Evolutionary conservation across 2,888 invertebrate genomes (phyloP), one percentile per base, ranked within the genome.

Genomic region (Teleogryllus oceanicus): DNA sequence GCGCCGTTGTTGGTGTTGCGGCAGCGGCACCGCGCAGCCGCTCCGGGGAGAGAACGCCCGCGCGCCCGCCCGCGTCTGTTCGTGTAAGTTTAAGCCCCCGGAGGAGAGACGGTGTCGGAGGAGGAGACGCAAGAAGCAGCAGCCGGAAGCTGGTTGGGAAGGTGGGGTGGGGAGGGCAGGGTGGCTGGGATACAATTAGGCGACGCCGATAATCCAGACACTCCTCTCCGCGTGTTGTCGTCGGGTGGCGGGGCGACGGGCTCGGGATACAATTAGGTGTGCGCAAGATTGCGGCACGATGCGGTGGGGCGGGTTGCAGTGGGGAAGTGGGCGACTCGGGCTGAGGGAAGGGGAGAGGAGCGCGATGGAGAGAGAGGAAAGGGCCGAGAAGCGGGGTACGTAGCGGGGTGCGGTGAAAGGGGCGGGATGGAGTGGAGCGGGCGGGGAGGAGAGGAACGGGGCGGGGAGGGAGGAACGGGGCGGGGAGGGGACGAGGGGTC

Each of bases 201-300:
- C 62, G 62, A 62, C 16, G 16, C 62, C 62, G 62, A 62, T 62
- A 62, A 62, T 62, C 62, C 62, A n/a, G 62, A 62, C 62, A 62
- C n/a, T 13, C 62, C 62, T 18, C 62, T 18, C 62, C 13, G n/a
- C 62, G 62, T 62, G 11, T 62, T 62, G 62, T 62, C 62, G 62
- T 62, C 62, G 16, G 16, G 16, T 18, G 62, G 11, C 62, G n/a
- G 16, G 16, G 62, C 62, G n/a, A n/a, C 62, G 62, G 62, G 62
- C 62, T 13, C 16, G 62, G 62, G 62, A 62, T 37, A 37, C 16
- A n/a, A 62, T 13, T 37, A n/a, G 62, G 13, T 62, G 62, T 62
- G 16, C 11, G 62, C 62, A n/a, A n/a, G n/a, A 62, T 18, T 62
- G 62, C 16, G n/a, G 62, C n/a, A 12, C 16, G n/a, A 18, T 62